Percentiles rank a stretch among this genome's conserved stretches.
Conservation (phyloP, 2,888 invertebrate genomes). For the Chrysopilus asiliformis region DNA sequence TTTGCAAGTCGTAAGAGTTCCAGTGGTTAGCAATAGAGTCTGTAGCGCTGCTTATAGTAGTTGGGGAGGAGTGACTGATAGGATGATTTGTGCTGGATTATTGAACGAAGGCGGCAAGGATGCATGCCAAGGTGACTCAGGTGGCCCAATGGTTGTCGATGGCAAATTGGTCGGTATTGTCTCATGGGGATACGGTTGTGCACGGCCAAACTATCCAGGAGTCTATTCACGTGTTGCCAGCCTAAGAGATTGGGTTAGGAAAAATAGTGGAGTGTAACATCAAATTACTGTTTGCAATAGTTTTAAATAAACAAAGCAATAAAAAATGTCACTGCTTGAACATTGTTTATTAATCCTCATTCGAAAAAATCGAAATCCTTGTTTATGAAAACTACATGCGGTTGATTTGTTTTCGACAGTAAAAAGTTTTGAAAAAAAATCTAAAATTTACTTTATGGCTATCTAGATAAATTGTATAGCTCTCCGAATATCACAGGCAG, state of each 20-base stretch:
- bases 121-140: slow-evolving; percentile 11
- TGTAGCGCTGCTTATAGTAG: slow-evolving; percentile 16
- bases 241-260: slow-evolving; percentile 30
- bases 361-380: no score
- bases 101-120: slow-evolving; percentile 6
- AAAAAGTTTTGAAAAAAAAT: no score
- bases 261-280: background rate
- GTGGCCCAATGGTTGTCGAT: slow-evolving; percentile 9
- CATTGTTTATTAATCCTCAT: no score
- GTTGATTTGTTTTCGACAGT: no score
- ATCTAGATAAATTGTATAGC: no score
- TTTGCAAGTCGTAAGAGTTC: slow-evolving; percentile 2
- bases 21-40: background rate
- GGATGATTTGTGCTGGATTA: slow-evolving; percentile 15
- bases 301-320: no score
- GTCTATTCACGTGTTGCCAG: slow-evolving; percentile 20
- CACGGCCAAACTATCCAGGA: slow-evolving; percentile 6
- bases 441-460: no score
- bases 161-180: slow-evolving; percentile 9
- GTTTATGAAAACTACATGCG: no score
- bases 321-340: no score
- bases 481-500: no score
- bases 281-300: no score
- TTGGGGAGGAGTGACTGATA: slow-evolving; percentile 5
- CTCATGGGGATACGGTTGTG: slow-evolving; percentile 12